Conservation (phyloP, 2,113 vertebrate species). For the Takifugu bimaculatus region DNA sequence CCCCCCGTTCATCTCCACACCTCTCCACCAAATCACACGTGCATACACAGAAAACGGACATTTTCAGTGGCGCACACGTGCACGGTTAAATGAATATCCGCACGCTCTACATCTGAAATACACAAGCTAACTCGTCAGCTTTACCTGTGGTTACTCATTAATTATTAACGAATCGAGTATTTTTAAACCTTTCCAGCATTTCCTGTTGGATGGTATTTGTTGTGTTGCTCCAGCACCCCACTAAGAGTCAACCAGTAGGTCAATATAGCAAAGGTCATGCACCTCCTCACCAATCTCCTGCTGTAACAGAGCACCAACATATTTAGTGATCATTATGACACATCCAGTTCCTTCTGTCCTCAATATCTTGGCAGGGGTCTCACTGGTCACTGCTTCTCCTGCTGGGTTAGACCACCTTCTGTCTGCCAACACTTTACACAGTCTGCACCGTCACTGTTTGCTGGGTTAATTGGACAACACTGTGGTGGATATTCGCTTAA, state of each 20-base stretch:
- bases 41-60: neutral
- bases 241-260: slow-evolving; percentile 56
- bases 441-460: slow-evolving; percentile 30
- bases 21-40: slow-evolving; percentile 18
- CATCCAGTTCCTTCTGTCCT: slow-evolving; percentile 49
- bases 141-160: neutral
- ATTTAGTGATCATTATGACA: slow-evolving; percentile 73
- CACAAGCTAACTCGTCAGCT: neutral
- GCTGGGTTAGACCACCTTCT: slow-evolving; percentile 48
- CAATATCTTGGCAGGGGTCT: slow-evolving; percentile 59
- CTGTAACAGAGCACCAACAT: slow-evolving; percentile 67
- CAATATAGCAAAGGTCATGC: slow-evolving; percentile 68
- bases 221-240: slow-evolving; percentile 42
- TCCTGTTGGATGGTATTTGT: slow-evolving; percentile 22
- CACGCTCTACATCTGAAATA: too few relatives aligned
- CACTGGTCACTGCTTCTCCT: slow-evolving; percentile 37
- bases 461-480: slow-evolving; percentile 55
- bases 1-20: neutral
- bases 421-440: slow-evolving; percentile 39
- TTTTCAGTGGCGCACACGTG: neutral
- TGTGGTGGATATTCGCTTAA: slow-evolving; percentile 21
- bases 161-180: neutral
- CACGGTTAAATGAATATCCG: neutral
- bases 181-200: slow-evolving; percentile 7
- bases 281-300: slow-evolving; percentile 60